phyloP scores from a whole-genome alignment of 2,797 vertebrate species.

The Megaceryle alcyon region DNA sequence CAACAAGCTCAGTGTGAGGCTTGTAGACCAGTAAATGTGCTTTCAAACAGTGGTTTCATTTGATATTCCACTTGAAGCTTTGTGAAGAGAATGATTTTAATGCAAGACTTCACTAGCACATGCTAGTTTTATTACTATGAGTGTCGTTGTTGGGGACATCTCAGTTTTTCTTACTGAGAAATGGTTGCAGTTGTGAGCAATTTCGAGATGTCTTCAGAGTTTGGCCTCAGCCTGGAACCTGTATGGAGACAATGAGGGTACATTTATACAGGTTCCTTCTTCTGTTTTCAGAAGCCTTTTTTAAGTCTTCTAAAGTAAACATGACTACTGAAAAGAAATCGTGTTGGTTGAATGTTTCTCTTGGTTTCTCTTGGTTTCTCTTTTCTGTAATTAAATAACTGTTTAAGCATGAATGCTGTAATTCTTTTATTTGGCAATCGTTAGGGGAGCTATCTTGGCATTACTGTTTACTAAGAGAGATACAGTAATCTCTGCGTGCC shows the following conservation, averaged over 20 bases:
- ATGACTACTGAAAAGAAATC: background rate
- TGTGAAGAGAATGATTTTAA: background rate
- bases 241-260: background rate
- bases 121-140: background rate
- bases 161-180: background rate
- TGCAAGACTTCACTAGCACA: background rate
- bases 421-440: background rate
- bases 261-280: background rate
- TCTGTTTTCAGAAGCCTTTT: background rate
- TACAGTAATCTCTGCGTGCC: background rate
- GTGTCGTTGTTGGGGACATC: background rate
- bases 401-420: background rate
- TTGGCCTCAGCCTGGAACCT: background rate
- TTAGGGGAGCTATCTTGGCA: background rate
- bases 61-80: background rate
- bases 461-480: background rate
- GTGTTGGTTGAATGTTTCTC: background rate
- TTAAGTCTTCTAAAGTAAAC: background rate
- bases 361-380: conserved; percentile 15
- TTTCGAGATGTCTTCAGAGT: background rate
- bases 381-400: conserved; percentile 30
- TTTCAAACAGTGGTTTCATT: background rate
- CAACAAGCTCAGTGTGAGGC: background rate
- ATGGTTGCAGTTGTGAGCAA: background rate
- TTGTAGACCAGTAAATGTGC: background rate